These are phyloP conservation scores for Pseudomyrmex pallidus DNA, from an alignment of 1,140 invertebrate genomes.

Conservation along the genomic window DNA sequence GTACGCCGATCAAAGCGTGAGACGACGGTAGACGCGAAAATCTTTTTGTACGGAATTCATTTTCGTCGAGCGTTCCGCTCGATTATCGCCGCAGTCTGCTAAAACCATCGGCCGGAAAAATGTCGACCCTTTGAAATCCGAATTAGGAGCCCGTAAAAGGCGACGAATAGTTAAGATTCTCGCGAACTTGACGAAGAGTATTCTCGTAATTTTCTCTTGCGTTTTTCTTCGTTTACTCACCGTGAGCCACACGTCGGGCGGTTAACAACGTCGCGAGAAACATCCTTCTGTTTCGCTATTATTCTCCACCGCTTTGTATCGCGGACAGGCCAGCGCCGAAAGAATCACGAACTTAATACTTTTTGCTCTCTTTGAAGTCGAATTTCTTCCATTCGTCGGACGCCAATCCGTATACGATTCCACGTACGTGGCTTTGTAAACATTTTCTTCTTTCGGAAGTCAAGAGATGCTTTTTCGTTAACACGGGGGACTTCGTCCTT, in stretches of 20 bases:
- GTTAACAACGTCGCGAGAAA: slow-evolving; percentile 24
- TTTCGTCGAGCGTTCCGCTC: slow-evolving; percentile 36
- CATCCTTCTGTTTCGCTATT: slow-evolving; percentile 29
- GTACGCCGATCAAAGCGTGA: slow-evolving; percentile 70
- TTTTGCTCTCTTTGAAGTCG: slow-evolving; percentile 51
- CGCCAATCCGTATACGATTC: slow-evolving; percentile 41
- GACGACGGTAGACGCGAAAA: slow-evolving; percentile 51
- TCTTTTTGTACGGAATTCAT: slow-evolving; percentile 62
- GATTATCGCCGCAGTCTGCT: slow-evolving; percentile 63
- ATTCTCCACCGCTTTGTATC: slow-evolving; percentile 32
- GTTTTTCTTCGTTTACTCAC: slow-evolving; percentile 2
- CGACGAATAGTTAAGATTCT: slow-evolving; percentile 27
- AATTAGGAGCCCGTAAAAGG: slow-evolving; percentile 5
- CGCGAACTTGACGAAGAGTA: background rate
- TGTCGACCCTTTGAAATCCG: slow-evolving; percentile 29
- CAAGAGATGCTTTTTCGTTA: slow-evolving; percentile 37
- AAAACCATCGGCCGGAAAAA: slow-evolving; percentile 50
- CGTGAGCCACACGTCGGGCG: slow-evolving; percentile 29
- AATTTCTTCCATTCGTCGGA: slow-evolving; percentile 53
- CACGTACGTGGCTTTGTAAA: slow-evolving; percentile 50
- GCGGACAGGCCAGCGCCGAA: slow-evolving; percentile 11
- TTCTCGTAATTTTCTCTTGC: slow-evolving; percentile 1
- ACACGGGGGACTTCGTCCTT: slow-evolving; percentile 4
- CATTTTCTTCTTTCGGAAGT: slow-evolving; percentile 28
- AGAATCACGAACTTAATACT: slow-evolving; percentile 56